These are phyloP conservation scores for Drosophila nigritarsus DNA, from an alignment of 2,888 invertebrate genomes.

Conservation along the genomic window DNA sequence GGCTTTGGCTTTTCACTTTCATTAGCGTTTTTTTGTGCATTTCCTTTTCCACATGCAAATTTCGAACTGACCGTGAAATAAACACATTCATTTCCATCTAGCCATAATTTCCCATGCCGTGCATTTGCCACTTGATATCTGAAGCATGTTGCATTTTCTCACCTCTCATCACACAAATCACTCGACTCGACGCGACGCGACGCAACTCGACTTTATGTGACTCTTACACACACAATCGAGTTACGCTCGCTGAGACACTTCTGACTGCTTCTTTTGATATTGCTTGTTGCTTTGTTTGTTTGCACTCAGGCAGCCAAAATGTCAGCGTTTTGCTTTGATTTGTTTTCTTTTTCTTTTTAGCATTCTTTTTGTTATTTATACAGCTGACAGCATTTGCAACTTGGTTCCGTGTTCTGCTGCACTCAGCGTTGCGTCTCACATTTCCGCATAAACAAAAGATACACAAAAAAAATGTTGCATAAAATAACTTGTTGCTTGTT, in stretches of 20 bases:
- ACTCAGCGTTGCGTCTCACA: constrained; percentile 24
- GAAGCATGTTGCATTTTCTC: constrained; percentile 29
- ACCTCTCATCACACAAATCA: constrained; percentile 21
- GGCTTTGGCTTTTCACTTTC: constrained; percentile 62
- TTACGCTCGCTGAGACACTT: constrained; percentile 14
- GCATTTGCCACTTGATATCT: constrained; percentile 34
- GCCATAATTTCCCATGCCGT: constrained; percentile 25
- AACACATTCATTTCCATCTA: constrained; percentile 31
- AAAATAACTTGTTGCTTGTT: constrained; percentile 9
- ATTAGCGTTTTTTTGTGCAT: constrained; percentile 55
- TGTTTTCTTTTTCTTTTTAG: neutral
- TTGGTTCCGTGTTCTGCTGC: constrained; percentile 44
- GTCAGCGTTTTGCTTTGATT: constrained; percentile 32
- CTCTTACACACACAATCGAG: constrained; percentile 17
- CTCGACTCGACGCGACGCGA: constrained; percentile 12
- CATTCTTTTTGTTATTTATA: constrained; percentile 23
- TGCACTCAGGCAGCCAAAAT: constrained; percentile 56
- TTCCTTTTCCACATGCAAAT: constrained; percentile 49
- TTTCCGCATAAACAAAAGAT: constrained; percentile 24
- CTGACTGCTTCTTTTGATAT: constrained; percentile 37
- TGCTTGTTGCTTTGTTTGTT: constrained; percentile 31
- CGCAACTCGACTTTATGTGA: constrained; percentile 7
- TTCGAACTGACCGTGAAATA: constrained; percentile 46
- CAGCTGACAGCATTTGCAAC: constrained; percentile 43
- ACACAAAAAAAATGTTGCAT: constrained; percentile 3